A percentile compares a stretch with the other conserved stretches of the same genome.
These are phyloP conservation scores for Noctua pronuba DNA, from an alignment of 2,888 invertebrate genomes.

Conservation along the genomic window DNA sequence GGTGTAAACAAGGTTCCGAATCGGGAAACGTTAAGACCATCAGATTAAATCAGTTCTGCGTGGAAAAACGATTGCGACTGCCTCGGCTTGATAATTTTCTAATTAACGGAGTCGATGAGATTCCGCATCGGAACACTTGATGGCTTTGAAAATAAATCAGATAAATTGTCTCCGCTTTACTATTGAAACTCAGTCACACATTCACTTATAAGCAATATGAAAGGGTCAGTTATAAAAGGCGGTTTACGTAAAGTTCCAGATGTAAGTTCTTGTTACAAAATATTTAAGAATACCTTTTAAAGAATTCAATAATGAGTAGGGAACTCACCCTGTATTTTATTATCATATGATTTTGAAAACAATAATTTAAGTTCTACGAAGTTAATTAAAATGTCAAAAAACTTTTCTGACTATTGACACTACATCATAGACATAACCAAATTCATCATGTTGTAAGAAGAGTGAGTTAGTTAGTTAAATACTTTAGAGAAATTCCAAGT, in stretches of 20 bases:
- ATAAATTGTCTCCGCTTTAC: not conserved
- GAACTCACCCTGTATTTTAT: not conserved
- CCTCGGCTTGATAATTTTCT: not conserved
- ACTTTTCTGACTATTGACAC: too few relatives aligned
- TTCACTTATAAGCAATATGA: not conserved
- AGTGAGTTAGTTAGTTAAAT: not conserved
- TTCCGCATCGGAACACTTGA: not conserved
- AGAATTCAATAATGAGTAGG: not conserved
- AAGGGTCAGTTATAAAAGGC: not conserved
- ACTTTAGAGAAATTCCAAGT: not conserved
- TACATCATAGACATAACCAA: not conserved
- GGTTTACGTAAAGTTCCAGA: not conserved
- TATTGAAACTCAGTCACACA: not conserved
- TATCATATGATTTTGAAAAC: not conserved
- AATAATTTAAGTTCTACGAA: not conserved
- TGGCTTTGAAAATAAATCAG: not conserved
- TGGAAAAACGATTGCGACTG: not conserved
- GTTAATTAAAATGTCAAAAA: not conserved
- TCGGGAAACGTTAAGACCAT: not conserved
- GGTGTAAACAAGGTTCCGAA: not conserved
- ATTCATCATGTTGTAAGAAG: not conserved
- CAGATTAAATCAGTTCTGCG: not conserved
- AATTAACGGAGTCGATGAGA: not conserved
- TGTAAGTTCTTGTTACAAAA: not conserved
- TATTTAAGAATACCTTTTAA: not conserved